Conservation (phyloP, 2,888 invertebrate genomes). For the Luperina nickerlii region DNA sequence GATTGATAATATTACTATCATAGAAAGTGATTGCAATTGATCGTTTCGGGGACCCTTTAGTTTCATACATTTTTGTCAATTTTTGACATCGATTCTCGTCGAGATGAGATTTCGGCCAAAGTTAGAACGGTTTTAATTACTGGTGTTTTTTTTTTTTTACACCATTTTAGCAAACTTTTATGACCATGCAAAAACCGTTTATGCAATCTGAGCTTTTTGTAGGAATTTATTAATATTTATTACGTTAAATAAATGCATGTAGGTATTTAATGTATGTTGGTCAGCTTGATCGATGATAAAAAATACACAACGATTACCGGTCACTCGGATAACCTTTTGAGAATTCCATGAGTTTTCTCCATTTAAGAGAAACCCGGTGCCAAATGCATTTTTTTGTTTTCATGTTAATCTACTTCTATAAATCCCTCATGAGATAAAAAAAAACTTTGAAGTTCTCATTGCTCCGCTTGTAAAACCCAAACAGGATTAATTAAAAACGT, state of each 20-base stretch:
- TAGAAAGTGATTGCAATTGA: not conserved
- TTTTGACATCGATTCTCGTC: not conserved
- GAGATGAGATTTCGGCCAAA: not conserved
- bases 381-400: not conserved
- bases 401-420: too few species aligned
- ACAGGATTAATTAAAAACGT: not conserved
- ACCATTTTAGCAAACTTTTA: not conserved
- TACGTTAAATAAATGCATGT: not conserved
- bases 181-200: not conserved
- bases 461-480: not conserved
- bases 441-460: not conserved
- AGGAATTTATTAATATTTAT: not conserved
- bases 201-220: not conserved
- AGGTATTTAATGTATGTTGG: constrained; percentile 22
- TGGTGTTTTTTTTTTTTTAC: not conserved
- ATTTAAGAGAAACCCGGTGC: constrained; percentile 23
- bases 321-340: constrained; percentile 20
- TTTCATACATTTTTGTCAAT: not conserved
- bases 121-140: not conserved
- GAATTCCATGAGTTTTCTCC: constrained; percentile 30
- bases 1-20: not conserved
- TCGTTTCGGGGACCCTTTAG: not conserved
- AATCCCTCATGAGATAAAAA: not conserved
- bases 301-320: constrained; percentile 2
- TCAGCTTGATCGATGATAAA: constrained; percentile 36